Percentiles rank a stretch among this genome's conserved stretches.
These are phyloP conservation scores for Sminthurinus aureus DNA, from an alignment of 2,888 invertebrate species.

Conservation along the genomic window DNA sequence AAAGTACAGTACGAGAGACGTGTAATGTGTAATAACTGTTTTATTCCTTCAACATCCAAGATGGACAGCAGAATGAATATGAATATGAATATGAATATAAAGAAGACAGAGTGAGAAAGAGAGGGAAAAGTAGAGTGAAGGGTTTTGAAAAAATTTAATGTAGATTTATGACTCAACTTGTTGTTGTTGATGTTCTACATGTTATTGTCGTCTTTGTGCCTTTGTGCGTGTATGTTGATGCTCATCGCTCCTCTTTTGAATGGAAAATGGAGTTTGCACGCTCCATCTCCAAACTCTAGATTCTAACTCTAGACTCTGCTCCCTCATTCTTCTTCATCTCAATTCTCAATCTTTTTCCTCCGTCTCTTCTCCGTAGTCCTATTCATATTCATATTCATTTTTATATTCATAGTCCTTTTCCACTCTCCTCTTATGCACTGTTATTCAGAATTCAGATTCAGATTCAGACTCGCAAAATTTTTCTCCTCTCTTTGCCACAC, in stretches of 20 bases:
- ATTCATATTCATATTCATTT: not conserved
- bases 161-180: conserved; percentile 19
- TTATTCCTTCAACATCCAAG: not conserved
- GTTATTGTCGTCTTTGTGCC: not conserved
- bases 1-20: not conserved
- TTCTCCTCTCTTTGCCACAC: not conserved
- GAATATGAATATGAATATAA: no score
- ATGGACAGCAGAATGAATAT: not conserved
- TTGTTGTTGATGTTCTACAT: not conserved
- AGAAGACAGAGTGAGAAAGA: not conserved
- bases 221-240: not conserved
- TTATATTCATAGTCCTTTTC: not conserved
- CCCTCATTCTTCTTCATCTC: not conserved
- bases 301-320: not conserved
- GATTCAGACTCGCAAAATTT: not conserved
- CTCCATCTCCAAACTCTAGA: not conserved
- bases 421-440: no score
- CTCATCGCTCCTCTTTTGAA: not conserved
- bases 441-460: no score
- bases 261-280: not conserved
- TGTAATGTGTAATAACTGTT: not conserved
- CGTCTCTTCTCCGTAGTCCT: not conserved
- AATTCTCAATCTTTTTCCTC: not conserved
- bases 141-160: conserved; percentile 23
- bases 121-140: not conserved